These are phyloP conservation scores for Goniozus legneri DNA, from an alignment of 1,140 invertebrate species.

Conservation along the genomic window DNA sequence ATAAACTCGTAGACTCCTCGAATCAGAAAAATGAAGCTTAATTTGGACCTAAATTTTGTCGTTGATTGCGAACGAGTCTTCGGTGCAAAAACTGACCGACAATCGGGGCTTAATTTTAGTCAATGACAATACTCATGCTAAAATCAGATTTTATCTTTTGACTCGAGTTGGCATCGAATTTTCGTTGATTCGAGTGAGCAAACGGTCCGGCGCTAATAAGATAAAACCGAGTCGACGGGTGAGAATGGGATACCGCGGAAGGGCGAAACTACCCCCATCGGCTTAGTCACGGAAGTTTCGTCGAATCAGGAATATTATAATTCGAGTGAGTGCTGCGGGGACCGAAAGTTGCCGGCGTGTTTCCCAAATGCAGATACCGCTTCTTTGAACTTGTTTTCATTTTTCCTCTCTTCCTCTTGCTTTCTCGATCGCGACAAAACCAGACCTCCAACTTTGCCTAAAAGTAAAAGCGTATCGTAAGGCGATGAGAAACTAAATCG, in stretches of 20 bases:
- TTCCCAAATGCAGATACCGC: too few species aligned
- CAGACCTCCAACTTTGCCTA: neutral
- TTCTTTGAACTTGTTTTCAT: neutral
- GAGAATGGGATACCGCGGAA: neutral
- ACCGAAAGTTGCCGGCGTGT: neutral
- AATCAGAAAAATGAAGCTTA: too few species aligned
- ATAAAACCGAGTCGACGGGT: constrained; percentile 3
- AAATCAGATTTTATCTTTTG: too few species aligned
- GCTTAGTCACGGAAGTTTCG: constrained; percentile 21
- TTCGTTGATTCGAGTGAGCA: constrained; percentile 23
- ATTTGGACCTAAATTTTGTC: too few species aligned
- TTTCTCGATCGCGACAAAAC: neutral
- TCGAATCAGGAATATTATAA: constrained; percentile 32
- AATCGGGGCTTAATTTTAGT: too few species aligned
- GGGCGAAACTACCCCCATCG: too few species aligned
- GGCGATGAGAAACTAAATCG: neutral
- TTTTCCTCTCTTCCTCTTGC: too few species aligned
- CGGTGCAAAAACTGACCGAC: too few species aligned
- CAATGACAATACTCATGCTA: too few species aligned
- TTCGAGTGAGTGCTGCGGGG: constrained; percentile 20
- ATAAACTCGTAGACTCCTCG: too few species aligned
- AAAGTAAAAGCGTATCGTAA: constrained; percentile 14
- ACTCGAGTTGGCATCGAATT: too few species aligned
- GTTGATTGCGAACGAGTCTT: too few species aligned
- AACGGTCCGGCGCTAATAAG: constrained; percentile 3